phyloP scores from a whole-genome alignment of 2,888 invertebrate species.

The Lepidonotus clava region DNA sequence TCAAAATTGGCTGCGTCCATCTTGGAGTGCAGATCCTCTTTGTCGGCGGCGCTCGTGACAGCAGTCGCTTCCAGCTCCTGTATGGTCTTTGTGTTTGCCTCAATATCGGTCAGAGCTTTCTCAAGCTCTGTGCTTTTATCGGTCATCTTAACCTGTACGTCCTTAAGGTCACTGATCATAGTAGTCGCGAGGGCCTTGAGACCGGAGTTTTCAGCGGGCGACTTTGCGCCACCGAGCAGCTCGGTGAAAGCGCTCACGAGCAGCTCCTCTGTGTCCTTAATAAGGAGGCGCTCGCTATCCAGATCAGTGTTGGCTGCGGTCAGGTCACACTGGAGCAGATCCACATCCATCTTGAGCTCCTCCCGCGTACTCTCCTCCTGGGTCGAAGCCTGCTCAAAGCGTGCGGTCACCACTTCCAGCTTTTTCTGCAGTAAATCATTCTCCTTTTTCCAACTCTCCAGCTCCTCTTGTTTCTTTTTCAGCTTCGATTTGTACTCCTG shows the following conservation, averaged over 20 bases:
- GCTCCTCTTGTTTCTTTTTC: slow-evolving; percentile 42
- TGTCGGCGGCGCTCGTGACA: not conserved
- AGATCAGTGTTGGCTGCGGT: slow-evolving; percentile 8
- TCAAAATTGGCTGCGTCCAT: not conserved
- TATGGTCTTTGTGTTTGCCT: not conserved
- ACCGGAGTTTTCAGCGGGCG: not conserved
- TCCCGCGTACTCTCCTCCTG: not conserved
- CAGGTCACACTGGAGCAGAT: slow-evolving; percentile 27
- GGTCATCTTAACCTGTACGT: not conserved
- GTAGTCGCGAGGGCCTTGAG: not conserved
- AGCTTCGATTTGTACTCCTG: not conserved
- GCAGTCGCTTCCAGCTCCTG: not conserved
- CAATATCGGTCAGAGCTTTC: not conserved
- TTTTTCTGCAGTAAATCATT: slow-evolving; percentile 55
- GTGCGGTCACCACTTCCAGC: slow-evolving; percentile 2
- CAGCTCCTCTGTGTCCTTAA: not conserved
- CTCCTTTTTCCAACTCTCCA: slow-evolving; percentile 64
- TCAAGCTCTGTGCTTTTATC: not conserved
- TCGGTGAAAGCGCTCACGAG: not conserved
- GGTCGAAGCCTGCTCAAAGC: not conserved
- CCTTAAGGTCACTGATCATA: not conserved
- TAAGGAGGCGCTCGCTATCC: not conserved
- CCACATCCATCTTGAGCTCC: slow-evolving; percentile 17
- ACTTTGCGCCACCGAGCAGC: not conserved
- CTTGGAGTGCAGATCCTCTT: not conserved